phyloP scores from a whole-genome alignment of 1,140 invertebrate species.

The Drosophila asahinai region DNA sequence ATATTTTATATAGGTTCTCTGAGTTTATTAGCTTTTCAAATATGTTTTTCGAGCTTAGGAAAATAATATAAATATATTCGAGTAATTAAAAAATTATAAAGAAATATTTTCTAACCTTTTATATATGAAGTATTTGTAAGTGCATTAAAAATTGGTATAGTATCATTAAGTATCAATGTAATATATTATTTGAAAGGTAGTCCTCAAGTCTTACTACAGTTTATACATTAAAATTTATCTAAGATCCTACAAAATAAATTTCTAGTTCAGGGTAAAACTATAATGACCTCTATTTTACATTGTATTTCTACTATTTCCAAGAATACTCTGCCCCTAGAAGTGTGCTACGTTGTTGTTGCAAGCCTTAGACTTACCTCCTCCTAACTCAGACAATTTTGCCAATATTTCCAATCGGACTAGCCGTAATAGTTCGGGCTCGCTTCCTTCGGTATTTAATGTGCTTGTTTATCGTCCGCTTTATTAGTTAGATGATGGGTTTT shows the following conservation, averaged over 20 bases:
- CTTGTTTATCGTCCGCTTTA: slow-evolving; percentile 35
- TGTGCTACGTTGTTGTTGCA: slow-evolving; percentile 7
- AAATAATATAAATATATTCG: neutral
- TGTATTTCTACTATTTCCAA: neutral
- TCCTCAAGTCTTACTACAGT: no score
- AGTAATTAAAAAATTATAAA: neutral
- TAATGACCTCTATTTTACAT: no score
- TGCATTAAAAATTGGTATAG: neutral
- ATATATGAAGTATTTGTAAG: neutral
- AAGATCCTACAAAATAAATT: no score
- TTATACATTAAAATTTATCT: neutral
- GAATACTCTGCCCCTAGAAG: slow-evolving; percentile 15
- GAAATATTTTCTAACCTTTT: neutral
- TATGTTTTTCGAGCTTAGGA: no score
- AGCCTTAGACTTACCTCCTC: slow-evolving; percentile 53
- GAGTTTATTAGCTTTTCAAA: neutral
- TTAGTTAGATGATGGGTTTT: slow-evolving; percentile 47
- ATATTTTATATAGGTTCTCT: neutral
- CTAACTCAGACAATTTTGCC: slow-evolving; percentile 63
- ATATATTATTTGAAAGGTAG: neutral
- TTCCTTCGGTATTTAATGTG: slow-evolving; percentile 28
- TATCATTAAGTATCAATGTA: neutral
- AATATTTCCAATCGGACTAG: slow-evolving; percentile 33
- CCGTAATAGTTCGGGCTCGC: slow-evolving; percentile 14
- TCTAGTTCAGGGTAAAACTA: accelerated